Evolutionary conservation across 2,888 invertebrate species (phyloP), one percentile per base, ranked within the genome.

Genomic region (Empis stercorea): DNA sequence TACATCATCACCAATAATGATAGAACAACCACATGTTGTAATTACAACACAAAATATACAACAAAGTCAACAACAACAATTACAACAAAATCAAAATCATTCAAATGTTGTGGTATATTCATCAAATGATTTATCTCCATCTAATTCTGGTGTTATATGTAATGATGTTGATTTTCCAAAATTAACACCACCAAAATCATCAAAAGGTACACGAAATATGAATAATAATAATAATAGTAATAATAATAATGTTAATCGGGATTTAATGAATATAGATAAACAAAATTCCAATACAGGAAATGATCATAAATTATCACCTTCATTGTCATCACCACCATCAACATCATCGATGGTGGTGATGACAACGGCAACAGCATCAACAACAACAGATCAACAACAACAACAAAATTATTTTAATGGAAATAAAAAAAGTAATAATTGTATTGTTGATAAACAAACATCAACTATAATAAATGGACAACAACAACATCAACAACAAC

Each of bases 131-230:
- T 38, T 40, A 42, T 44, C 27, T 15, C 11, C 43, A 15, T 23
- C 15, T 16, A 46, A 46, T 36, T 39, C 45, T 38, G 46, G 52
- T 53, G 61, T 62, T 37, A 56, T 66, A 43, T 63, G 65, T 51
- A 68, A 65, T 52, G 69, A 70, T 55, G 61, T 67, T 3, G 70
- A 70, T 56, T 70, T 70, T 55, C 69, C 69, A 17, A 70, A 70
- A 53, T 53, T 70, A 48, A 62, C 66, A 51, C 69, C 69, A 46
- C 69, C 69, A 40, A 70, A 70, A 55, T 63, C 63, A 44, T 62
- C 62, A 49, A 68, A 66, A 52, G 62, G 63, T 45, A 55, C 57
- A 45, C 54, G 56, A 16, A 54, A 51, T 40, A 48, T 51, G 46
- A 53, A 52, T 47, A 52, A 52, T 46, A 48, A 41, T 43, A 55